These are phyloP conservation scores for Cataglyphis rosenhaueri DNA, from an alignment of 2,888 invertebrate species.

Conservation along the genomic window DNA sequence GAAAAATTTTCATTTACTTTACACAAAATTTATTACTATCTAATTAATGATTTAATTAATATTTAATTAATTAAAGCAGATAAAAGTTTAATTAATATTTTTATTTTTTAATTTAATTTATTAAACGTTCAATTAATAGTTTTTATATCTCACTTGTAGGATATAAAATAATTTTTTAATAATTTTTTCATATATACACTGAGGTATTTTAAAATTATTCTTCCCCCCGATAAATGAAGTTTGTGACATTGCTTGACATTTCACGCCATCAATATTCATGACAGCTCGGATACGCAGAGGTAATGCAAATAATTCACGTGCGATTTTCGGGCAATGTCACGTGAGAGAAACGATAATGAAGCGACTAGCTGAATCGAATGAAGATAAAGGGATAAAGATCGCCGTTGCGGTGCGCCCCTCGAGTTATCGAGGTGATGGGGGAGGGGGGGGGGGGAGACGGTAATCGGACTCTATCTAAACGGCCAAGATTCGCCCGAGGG, in stretches of 20 bases:
- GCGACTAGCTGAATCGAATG: conserved; percentile 48
- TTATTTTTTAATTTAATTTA: background rate
- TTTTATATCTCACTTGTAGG: too few relatives aligned
- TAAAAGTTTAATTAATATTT: background rate
- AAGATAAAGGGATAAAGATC: conserved; percentile 52
- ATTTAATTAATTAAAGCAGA: background rate
- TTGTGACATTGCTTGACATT: background rate
- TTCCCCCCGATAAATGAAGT: background rate
- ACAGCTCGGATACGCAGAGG: background rate
- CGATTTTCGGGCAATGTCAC: conserved; percentile 30
- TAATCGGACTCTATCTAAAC: conserved; percentile 63
- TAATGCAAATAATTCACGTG: conserved; percentile 21
- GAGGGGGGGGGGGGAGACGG: background rate
- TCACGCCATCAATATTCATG: conserved; percentile 10
- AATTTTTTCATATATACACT: background rate
- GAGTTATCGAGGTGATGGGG: conserved; percentile 33
- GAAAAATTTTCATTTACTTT: background rate
- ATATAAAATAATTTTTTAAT: too few relatives aligned
- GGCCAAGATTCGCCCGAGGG: conserved; percentile 39
- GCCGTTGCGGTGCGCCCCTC: conserved; percentile 30
- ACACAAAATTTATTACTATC: background rate
- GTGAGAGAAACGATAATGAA: conserved; percentile 45
- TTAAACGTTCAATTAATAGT: background rate
- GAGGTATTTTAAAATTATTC: background rate
- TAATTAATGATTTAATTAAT: background rate